A percentile compares a stretch with the other conserved stretches of the same genome.
phyloP scores from a whole-genome alignment of 2,888 invertebrate species.

The Creontiades dilutus region DNA sequence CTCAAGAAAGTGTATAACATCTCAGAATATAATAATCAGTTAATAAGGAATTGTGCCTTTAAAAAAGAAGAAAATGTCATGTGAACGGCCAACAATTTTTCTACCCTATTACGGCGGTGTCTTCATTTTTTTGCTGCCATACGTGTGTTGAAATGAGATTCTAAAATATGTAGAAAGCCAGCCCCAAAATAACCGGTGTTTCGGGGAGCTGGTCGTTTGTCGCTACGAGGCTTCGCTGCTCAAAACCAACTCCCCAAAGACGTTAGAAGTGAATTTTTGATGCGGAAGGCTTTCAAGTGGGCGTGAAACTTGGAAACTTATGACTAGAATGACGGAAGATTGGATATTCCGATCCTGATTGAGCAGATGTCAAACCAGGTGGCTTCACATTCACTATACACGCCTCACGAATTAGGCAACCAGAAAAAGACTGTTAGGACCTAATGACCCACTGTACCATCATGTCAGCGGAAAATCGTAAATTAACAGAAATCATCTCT shows the following conservation, averaged over 20 bases:
- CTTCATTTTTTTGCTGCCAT: not conserved
- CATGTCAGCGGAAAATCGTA: too few species aligned
- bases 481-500: too few species aligned
- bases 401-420: too few species aligned
- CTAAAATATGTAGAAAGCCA: conserved; percentile 5
- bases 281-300: not conserved
- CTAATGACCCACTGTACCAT: too few species aligned
- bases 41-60: too few species aligned
- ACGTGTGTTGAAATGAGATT: conserved; percentile 18
- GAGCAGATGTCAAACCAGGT: not conserved
- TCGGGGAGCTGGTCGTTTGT: not conserved
- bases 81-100: too few species aligned
- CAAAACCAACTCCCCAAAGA: not conserved
- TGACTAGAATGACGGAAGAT: not conserved
- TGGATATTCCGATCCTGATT: not conserved
- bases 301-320: not conserved
- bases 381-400: too few species aligned
- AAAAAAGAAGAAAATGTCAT: too few species aligned
- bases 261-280: not conserved
- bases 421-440: too few species aligned
- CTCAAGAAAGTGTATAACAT: too few species aligned
- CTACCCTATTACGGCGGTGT: not conserved
- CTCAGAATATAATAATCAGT: too few species aligned
- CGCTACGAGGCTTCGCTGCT: not conserved
- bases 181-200: conserved; percentile 9